Percentiles rank a stretch among this genome's conserved stretches.
phyloP scores from a whole-genome alignment of 92 coral and sea anemone genomes.

The Umimayanthus kanabou region DNA sequence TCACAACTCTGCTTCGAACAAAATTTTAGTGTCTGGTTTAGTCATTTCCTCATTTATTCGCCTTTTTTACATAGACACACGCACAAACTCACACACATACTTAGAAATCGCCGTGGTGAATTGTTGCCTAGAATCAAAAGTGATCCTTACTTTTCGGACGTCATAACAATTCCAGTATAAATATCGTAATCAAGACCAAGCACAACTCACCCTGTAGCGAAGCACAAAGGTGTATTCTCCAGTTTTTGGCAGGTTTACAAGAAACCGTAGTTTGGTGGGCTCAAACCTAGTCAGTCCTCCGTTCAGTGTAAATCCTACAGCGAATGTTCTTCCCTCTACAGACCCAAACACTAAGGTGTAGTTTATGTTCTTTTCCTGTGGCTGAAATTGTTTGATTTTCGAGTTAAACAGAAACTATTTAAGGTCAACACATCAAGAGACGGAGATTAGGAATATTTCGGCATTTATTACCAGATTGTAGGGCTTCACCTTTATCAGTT shows the following conservation, averaged over 20 bases:
- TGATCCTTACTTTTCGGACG: too few relatives aligned
- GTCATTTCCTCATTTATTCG: too few relatives aligned
- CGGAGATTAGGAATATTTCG: not conserved
- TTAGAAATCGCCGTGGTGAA: too few relatives aligned
- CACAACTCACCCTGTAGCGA: conserved; percentile 79
- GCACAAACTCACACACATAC: too few relatives aligned
- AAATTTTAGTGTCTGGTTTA: too few relatives aligned
- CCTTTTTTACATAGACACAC: too few relatives aligned
- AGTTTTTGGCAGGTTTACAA: conserved; percentile 74
- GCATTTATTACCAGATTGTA: not conserved
- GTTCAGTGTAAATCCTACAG: not conserved
- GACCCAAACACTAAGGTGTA: not conserved
- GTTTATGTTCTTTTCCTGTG: not conserved
- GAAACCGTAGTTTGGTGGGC: conserved; percentile 46
- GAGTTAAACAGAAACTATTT: not conserved
- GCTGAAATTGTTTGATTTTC: not conserved
- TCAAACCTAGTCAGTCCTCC: conserved; percentile 3
- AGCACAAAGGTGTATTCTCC: conserved; percentile 65
- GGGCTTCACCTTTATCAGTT: not conserved
- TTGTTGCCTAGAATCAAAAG: too few relatives aligned
- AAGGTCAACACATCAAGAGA: not conserved
- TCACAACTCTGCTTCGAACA: too few relatives aligned
- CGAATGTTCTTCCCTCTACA: conserved; percentile 2
- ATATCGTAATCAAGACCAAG: too few relatives aligned
- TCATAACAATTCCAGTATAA: too few relatives aligned